phyloP scores from a whole-genome alignment of 2,113 vertebrate species.

The Nesogale talazaci region DNA sequence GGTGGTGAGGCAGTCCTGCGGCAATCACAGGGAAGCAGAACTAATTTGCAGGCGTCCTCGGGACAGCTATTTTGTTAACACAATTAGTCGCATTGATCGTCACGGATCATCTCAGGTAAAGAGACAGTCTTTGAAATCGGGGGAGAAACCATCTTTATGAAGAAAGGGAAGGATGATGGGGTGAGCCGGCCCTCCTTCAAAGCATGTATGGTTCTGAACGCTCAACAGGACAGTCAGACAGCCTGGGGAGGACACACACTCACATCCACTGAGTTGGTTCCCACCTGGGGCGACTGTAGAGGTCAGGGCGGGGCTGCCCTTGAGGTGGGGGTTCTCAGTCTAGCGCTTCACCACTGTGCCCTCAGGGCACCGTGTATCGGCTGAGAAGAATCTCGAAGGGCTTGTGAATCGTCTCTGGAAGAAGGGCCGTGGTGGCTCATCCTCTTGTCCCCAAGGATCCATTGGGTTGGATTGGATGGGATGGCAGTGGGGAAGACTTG shows the following conservation, averaged over 20 bases:
- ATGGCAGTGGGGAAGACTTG: neutral
- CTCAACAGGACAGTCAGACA: neutral
- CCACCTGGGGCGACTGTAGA: neutral
- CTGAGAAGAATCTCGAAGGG: neutral
- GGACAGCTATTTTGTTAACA: neutral
- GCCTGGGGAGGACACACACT: neutral
- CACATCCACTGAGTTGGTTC: neutral
- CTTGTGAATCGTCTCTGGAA: neutral
- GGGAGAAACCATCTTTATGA: neutral
- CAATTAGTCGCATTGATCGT: constrained; percentile 30
- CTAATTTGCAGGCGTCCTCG: constrained; percentile 30
- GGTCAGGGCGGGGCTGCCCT: neutral
- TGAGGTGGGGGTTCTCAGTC: too few relatives aligned
- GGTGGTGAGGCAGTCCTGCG: neutral
- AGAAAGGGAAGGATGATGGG: neutral
- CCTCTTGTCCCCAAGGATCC: neutral
- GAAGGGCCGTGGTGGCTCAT: neutral
- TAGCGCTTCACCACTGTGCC: too few relatives aligned
- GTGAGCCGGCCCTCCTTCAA: neutral
- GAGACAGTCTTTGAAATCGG: neutral
- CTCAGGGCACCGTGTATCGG: neutral
- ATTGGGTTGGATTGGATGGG: neutral
- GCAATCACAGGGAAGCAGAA: constrained; percentile 9
- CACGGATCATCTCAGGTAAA: constrained; percentile 14
- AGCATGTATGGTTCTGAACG: neutral